Conservation (phyloP, 2,888 invertebrate genomes). For the Rotaria sp. region DNA sequence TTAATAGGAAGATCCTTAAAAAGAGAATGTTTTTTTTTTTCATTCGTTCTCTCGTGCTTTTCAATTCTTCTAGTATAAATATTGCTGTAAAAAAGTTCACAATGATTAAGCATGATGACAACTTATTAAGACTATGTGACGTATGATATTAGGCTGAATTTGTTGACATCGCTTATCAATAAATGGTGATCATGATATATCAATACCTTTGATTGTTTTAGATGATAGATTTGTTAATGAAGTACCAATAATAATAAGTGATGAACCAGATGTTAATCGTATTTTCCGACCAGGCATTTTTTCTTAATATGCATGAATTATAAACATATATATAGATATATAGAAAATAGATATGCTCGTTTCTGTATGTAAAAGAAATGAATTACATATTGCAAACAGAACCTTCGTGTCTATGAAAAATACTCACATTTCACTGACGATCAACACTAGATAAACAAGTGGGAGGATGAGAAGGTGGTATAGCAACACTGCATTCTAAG, state of each 20-base stretch:
- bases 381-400: background rate
- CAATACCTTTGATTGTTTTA: background rate
- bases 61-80: background rate
- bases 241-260: background rate
- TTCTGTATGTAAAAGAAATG: background rate
- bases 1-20: background rate
- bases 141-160: background rate
- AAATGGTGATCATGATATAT: background rate
- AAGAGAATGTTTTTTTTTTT: background rate
- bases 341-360: background rate
- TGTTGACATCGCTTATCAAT: too few relatives aligned
- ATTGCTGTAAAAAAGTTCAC: background rate
- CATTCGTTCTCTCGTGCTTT: background rate
- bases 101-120: background rate
- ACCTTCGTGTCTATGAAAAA: background rate
- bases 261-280: background rate
- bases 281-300: conserved; percentile 3
- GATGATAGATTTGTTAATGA: background rate
- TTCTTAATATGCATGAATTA: background rate
- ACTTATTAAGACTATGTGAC: background rate
- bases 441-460: background rate
- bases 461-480: background rate
- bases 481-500: background rate
- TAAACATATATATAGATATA: background rate
- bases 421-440: background rate